Evolutionary conservation across 2,888 invertebrate species (phyloP), one percentile per base, ranked within the genome.

Genomic region (Orthosia incerta): DNA sequence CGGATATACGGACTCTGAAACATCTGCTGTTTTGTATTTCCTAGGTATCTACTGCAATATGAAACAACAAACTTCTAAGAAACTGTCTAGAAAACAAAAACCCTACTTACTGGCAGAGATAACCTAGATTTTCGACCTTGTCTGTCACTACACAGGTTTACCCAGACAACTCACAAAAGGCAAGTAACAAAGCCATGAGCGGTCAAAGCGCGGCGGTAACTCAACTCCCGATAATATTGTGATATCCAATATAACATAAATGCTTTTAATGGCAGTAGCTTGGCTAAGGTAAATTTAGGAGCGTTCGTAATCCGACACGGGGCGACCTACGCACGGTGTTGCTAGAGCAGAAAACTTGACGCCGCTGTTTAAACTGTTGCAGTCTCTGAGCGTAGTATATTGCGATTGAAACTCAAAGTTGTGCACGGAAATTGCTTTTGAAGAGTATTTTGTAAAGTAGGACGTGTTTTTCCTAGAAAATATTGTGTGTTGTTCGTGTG

Each of bases 271-370:
- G 95, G 94, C 94, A 91, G 93, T 91, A 94, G 94, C 93, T 89
- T 85, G 89, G 88, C 92, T 90, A 95, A 95, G 95, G 95, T 95
- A 96, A 95, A 96, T 95, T 95, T 96, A 96, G 95, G 95, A 95
- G 95, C 94, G 95, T 89, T 93, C 91, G 95, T 85, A 94, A 95
- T 88, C 76, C 77, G 93, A 96, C 84, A 94, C 94, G 90, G 76
- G 57, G 67, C 93, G 91, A 91, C 93, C 93, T 92, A 93, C 94
- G 93, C 92, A 88, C 89, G 86, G 90, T 91, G 91, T 92, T 90
- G 91, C 92, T 74, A 87, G 89, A 76, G 77, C 71, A 88, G 87
- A 89, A 90, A 89, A 88, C 86, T 88, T 86, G 88, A 87, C 84
- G 83, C 81, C 82, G 76, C 71, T 72, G 79, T 73, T 66, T 60